Base-by-base conservation (phyloP, 2,113 vertebrate species). In the Strigops habroptila region DNA sequence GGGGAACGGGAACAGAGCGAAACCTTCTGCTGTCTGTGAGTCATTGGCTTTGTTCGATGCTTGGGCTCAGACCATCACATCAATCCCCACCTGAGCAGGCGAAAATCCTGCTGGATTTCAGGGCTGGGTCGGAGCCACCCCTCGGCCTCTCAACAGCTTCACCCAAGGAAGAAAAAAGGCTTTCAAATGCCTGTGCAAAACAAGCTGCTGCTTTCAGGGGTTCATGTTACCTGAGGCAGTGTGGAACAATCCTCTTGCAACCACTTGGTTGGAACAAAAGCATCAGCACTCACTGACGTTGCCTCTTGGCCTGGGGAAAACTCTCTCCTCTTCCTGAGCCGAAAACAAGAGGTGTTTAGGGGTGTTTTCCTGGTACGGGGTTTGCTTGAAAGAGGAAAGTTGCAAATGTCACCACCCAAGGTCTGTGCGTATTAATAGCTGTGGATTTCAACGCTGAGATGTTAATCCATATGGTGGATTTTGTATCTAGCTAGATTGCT, bases 381-480 rank as follows among this genome's bases (percentile, higher is more conserved):
- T 43, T 71, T 59, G 19, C 25, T 51, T 19, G 43, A 35, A n/a
- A 30, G 41, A 23, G 69, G 21, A 18, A 62, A 69, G 25, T 21
- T 25, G 74, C 18, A 15, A 3, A 7, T 46, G 63, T 63, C 30
- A 31, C 80, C 55, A 16, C 22, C 9, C 9, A 5, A n/a, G 17
- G 6, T n/a, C 37, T 6, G 9, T n/a, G 10, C 1, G 0, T 31
- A 9, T 57, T 51, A 12, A n/a, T 33, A 41, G 48, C 68, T 15
- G 31, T 21, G 75, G 48, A 1, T 90, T 67, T 74, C 23, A 24
- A 4, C 0, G 0, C 79, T 13, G 53, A 46, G 30, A 21, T 12
- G 18, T 30, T 48, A 35, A 80, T 28, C 71, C 51, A 5, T 35
- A 5, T 11, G 82, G 49, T 77, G 90, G 43, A 7, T 39, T 91